Evolutionary conservation across 2,888 invertebrate genomes (phyloP).

Genomic region (Ornithoptera priamus): DNA sequence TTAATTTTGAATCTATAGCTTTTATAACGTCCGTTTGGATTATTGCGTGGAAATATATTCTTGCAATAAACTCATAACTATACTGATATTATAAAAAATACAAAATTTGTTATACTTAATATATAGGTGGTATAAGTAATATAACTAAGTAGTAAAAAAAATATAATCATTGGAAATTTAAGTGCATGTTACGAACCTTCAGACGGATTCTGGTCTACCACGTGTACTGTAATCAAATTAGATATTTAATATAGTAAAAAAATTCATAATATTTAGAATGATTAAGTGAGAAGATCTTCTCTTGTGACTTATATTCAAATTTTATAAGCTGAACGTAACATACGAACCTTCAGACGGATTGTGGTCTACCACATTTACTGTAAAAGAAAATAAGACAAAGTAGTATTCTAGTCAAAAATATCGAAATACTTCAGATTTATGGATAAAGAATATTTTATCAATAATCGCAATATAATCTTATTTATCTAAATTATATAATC

Average conservation of each 20-base stretch:
- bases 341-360: conserved; percentile 25
- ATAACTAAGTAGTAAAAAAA: no score
- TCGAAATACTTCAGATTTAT: neutral
- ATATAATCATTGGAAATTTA: neutral
- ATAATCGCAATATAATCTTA: neutral
- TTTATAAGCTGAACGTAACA: neutral
- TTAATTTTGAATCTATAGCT: no score
- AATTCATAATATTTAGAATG: neutral
- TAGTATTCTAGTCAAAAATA: no score
- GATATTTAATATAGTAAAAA: neutral
- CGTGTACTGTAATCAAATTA: conserved; percentile 28
- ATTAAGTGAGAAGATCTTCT: no score
- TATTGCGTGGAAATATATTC: no score
- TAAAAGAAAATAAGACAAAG: conserved; percentile 20
- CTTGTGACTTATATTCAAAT: neutral
- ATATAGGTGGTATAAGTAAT: no score
- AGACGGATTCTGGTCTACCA: conserved; percentile 26
- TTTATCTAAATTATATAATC: no score
- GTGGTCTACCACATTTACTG: conserved; percentile 29
- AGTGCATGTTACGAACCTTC: conserved; percentile 19
- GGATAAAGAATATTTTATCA: neutral
- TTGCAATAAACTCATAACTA: no score
- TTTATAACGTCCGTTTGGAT: no score
- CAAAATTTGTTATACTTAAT: no score
- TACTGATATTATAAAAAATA: no score